Evolutionary conservation across 2,113 vertebrate species (phyloP).

Genomic region (Pachyramphus minor): DNA sequence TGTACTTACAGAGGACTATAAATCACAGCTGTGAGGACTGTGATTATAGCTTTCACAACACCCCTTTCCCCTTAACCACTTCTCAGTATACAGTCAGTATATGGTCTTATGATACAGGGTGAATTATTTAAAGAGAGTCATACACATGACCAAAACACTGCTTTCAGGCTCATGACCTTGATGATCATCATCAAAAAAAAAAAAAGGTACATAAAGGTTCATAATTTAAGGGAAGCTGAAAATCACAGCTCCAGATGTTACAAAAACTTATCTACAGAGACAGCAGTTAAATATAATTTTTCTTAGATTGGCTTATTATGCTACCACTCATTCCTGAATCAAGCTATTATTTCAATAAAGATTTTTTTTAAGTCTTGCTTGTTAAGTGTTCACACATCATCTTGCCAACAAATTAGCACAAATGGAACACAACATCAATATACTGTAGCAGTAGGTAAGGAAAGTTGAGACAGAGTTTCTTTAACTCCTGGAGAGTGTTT

Average conservation of each 20-base stretch:
- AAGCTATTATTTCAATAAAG: not conserved
- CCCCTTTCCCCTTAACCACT: not conserved
- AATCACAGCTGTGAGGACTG: fast-evolving
- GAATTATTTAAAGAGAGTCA: not conserved
- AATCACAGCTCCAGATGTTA: not conserved
- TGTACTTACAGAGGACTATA: not conserved
- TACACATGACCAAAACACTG: not conserved
- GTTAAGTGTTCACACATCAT: not conserved
- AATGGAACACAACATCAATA: not conserved
- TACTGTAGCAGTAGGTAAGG: not conserved
- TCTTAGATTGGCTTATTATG: not conserved
- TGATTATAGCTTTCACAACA: not conserved
- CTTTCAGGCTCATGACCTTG: not conserved
- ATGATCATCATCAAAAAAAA: not conserved
- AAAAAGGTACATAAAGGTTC: not conserved
- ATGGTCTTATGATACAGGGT: not conserved
- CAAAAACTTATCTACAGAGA: not conserved
- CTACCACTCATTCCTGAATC: not conserved
- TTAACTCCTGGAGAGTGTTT: not conserved
- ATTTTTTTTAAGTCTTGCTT: not conserved
- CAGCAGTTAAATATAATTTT: not conserved
- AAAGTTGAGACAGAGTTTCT: not conserved
- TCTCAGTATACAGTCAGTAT: not conserved
- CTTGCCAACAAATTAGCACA: not conserved
- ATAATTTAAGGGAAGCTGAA: not conserved